These are phyloP conservation scores for Diadophis punctatus DNA, from an alignment of 2,113 vertebrate genomes.

Conservation along the genomic window DNA sequence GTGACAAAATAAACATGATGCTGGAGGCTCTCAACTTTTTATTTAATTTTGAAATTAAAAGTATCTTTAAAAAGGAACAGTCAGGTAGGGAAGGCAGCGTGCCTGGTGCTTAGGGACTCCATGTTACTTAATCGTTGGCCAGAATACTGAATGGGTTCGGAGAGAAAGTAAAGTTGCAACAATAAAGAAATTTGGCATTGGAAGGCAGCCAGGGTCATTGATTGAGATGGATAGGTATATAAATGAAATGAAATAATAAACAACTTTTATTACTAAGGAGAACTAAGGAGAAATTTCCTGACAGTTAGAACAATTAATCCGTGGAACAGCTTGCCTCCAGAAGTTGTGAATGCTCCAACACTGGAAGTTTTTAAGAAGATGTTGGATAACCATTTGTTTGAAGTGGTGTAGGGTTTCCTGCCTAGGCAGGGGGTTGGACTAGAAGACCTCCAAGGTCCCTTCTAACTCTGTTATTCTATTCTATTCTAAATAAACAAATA, in stretches of 20 bases:
- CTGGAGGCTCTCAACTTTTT: background rate
- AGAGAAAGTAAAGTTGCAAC: background rate
- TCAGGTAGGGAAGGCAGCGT: background rate
- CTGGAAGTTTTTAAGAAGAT: too few species aligned
- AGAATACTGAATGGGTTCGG: background rate
- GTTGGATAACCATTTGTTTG: too few species aligned
- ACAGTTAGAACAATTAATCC: too few species aligned
- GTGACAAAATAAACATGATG: background rate
- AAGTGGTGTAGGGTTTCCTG: too few species aligned
- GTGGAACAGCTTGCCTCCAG: too few species aligned
- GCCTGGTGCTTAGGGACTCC: background rate
- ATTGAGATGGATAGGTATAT: background rate
- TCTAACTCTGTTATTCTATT: too few species aligned
- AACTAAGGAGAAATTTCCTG: too few species aligned
- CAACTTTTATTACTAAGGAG: too few species aligned
- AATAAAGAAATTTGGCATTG: background rate
- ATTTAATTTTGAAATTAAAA: background rate
- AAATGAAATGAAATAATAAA: background rate
- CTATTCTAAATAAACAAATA: too few species aligned
- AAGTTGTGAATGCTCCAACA: too few species aligned
- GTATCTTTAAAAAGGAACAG: background rate
- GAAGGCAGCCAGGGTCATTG: background rate
- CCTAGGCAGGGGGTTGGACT: too few species aligned
- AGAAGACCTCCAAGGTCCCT: too few species aligned
- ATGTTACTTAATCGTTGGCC: background rate